Percentiles rank a stretch among this genome's conserved stretches.
phyloP scores from a whole-genome alignment of 2,888 invertebrate species.

The Leptopilina syphax region DNA sequence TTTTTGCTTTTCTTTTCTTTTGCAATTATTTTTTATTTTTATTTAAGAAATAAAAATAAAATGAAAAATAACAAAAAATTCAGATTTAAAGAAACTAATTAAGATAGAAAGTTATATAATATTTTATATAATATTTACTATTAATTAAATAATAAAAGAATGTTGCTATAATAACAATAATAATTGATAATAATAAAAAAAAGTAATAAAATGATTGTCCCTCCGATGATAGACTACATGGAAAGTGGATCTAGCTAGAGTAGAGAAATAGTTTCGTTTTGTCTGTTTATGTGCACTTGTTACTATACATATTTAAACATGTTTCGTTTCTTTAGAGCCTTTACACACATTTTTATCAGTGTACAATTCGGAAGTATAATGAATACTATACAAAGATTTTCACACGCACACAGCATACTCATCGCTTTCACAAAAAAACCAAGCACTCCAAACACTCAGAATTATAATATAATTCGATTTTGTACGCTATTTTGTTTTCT shows the following conservation, averaged over 20 bases:
- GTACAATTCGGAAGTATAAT: constrained; percentile 48
- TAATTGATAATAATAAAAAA: no score
- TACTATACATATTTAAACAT: constrained; percentile 58
- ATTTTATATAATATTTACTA: no score
- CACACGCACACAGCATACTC: constrained; percentile 38
- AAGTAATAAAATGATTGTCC: constrained; percentile 1
- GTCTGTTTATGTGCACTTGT: constrained; percentile 55
- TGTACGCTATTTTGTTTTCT: constrained; percentile 33
- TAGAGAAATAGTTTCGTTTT: constrained; percentile 68
- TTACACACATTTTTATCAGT: constrained; percentile 48
- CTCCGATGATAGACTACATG: constrained; percentile 1
- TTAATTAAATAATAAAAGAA: no score
- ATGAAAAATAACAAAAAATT: no score
- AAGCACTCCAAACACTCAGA: constrained; percentile 44
- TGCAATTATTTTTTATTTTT: no score
- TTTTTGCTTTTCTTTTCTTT: no score
- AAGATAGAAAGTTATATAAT: no score
- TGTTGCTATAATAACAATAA: no score
- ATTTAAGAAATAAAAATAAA: no score
- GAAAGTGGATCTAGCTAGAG: constrained; percentile 50
- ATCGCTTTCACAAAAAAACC: constrained; percentile 44
- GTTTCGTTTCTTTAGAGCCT: constrained; percentile 48
- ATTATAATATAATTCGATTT: constrained; percentile 46
- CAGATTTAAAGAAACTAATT: no score
- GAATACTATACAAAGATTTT: constrained; percentile 55